phyloP scores from a whole-genome alignment of 2,797 vertebrate species.

The Pseudochromis fuscus region DNA sequence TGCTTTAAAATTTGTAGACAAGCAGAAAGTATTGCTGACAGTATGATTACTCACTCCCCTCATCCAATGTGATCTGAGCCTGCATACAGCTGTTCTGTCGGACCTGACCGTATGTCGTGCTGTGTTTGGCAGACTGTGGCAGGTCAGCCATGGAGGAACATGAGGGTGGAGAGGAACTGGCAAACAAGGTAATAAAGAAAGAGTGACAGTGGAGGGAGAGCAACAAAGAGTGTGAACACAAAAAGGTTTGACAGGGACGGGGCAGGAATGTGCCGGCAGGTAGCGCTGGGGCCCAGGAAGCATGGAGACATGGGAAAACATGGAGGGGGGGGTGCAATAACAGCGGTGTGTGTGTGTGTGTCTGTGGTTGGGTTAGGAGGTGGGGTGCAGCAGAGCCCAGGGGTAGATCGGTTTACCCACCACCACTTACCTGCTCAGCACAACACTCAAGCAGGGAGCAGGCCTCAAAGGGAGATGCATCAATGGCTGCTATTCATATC shows the following conservation, averaged over 20 bases:
- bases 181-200: conserved; percentile 63
- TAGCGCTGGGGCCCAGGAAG: conserved; percentile 78
- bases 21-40: background rate
- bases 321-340: conserved; percentile 58
- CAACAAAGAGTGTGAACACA: conserved; percentile 71
- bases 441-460: conserved; percentile 57
- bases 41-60: background rate
- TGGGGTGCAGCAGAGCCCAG: conserved; percentile 41
- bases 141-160: conserved; percentile 29
- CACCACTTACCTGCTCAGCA: conserved; percentile 75
- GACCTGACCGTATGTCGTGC: conserved; percentile 21
- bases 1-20: background rate
- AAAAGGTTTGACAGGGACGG: conserved; percentile 61
- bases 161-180: conserved; percentile 21
- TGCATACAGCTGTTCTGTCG: conserved; percentile 5
- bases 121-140: conserved; percentile 17
- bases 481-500: conserved; percentile 77
- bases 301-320: conserved; percentile 72
- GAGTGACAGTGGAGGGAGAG: conserved; percentile 70
- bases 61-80: conserved; percentile 8
- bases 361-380: conserved; percentile 28
- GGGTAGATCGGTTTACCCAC: conserved; percentile 70
- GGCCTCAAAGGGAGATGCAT: conserved; percentile 70
- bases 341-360: conserved; percentile 42
- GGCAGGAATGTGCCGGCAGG: conserved; percentile 78